Evolutionary conservation across 1,140 invertebrate genomes (phyloP), one percentile per base, ranked within the genome.

Genomic region (Pogonomyrmex barbatus): DNA sequence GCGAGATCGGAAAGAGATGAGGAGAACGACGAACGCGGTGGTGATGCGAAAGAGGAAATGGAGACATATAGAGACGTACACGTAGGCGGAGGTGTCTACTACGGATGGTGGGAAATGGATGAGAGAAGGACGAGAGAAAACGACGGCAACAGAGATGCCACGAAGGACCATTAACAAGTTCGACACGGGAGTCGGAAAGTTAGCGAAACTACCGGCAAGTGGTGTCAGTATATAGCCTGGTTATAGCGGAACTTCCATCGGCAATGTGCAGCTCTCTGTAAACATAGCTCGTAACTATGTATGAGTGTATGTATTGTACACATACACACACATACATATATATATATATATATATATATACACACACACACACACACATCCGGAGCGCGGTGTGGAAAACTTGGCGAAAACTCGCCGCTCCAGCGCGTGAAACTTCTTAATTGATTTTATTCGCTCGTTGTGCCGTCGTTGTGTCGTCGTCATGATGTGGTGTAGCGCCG

Each of bases 401-500:
- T 89, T 89, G 0, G n/a, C 42, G 83, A 82, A 86, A 89, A 89
- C 84, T 89, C 83, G 47, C 54, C 50, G 2, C 50, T 76, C 24
- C 36, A 71, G 36, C 54, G 60, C 88, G 86, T 60, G 39, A 88
- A 91, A 91, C 88, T 91, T 91, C 91, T 91, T 91, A 91, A 91
- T 91, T 91, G 90, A 91, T 91, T 91, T 91, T 91, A 87, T 89
- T 91, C 79, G 87, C 54, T 87, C 88, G 56, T 79, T 56, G 24
- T 78, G 24, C 39, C 30, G 12, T 30, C 54, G 47, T 39, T n/a
- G 8, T 39, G 47, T 39, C 30, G 8, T 39, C 24, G 2, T 33
- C 1, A 42, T 42, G 2, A 17, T 81, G 10, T 5, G 39, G 56
- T 62, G 54, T 5, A 30, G 33, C 58, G 65, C 33, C 39, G 45